Percentiles rank a stretch among this genome's conserved stretches.
Conservation (phyloP, 2,113 vertebrate species). For the Centropus unirufus region DNA sequence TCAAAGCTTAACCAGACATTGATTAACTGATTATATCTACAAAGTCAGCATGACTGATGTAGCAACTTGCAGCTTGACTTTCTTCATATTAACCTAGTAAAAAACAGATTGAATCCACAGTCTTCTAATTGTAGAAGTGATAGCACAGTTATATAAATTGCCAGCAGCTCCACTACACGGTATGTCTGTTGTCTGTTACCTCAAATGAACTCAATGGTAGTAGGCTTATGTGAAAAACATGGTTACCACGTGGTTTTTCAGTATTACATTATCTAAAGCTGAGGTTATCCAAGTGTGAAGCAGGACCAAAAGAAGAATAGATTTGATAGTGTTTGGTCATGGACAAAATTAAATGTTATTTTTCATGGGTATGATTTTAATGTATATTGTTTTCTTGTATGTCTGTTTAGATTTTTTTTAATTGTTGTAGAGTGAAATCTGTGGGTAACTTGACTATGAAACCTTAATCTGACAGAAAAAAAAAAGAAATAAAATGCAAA, state of each 20-base stretch:
- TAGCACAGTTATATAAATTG: not conserved
- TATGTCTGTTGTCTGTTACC: not conserved
- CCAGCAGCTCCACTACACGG: not conserved
- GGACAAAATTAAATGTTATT: not conserved
- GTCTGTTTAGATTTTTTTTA: not conserved
- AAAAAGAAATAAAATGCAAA: not conserved
- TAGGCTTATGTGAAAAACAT: not conserved
- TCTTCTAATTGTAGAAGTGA: not conserved
- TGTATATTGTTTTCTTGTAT: not conserved
- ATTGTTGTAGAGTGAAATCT: not conserved
- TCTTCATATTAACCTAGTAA: not conserved
- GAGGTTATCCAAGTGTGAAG: not conserved
- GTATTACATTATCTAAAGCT: not conserved
- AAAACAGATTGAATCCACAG: not conserved
- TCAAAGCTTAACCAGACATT: constrained; percentile 15
- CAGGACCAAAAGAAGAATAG: not conserved
- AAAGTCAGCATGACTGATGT: not conserved
- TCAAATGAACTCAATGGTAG: not conserved
- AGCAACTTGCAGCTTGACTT: not conserved
- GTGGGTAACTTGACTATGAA: not conserved
- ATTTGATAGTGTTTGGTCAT: not conserved
- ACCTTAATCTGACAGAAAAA: not conserved
- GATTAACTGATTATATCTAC: constrained; percentile 24
- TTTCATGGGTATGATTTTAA: not conserved
- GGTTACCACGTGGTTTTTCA: not conserved